phyloP scores from a whole-genome alignment of 2,888 invertebrate genomes.

The Phaedon cochleariae region DNA sequence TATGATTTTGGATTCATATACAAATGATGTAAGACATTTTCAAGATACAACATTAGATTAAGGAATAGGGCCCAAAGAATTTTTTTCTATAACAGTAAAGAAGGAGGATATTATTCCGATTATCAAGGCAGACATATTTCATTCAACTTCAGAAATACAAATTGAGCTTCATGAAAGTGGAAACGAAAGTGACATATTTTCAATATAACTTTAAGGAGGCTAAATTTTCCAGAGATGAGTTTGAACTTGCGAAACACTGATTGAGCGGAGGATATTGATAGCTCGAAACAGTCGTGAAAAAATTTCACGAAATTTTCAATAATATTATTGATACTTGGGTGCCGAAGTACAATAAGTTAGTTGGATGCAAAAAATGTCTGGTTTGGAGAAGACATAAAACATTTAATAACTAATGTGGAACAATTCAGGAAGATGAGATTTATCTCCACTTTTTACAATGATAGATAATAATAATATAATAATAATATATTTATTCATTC shows the following conservation, averaged over 20 bases:
- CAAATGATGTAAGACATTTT: background rate
- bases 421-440: too few species aligned
- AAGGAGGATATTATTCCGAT: background rate
- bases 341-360: too few species aligned
- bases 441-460: too few species aligned
- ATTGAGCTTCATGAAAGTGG: background rate
- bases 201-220: background rate
- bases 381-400: too few species aligned
- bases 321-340: background rate
- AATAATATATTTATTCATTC: too few species aligned
- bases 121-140: constrained; percentile 3
- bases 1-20: background rate
- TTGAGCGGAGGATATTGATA: background rate
- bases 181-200: background rate
- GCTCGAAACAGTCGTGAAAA: background rate
- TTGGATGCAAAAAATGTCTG: too few species aligned
- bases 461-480: too few species aligned
- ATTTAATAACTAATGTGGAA: too few species aligned
- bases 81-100: background rate
- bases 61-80: background rate
- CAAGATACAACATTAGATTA: constrained; percentile 1
- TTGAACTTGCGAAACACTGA: background rate
- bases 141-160: background rate
- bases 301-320: background rate
- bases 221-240: constrained; percentile 2